These are phyloP conservation scores for Solenopsis invicta DNA, from an alignment of 1,140 invertebrate genomes.

Conservation along the genomic window DNA sequence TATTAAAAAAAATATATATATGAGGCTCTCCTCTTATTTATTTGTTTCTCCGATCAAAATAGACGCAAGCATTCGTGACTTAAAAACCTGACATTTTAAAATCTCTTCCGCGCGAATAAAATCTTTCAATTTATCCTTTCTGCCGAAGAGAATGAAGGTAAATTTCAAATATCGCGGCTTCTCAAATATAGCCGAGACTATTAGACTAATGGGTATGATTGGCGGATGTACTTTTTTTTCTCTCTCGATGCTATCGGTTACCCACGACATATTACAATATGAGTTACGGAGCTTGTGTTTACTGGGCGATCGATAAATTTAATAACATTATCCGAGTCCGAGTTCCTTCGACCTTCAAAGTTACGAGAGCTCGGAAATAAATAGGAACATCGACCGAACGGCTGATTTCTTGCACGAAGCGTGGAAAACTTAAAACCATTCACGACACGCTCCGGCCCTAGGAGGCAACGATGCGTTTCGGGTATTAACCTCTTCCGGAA, in stretches of 20 bases:
- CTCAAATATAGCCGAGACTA: neutral
- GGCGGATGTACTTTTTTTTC: neutral
- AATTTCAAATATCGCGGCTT: neutral
- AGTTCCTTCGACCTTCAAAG: slow-evolving; percentile 27
- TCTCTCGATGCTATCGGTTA: slow-evolving; percentile 27
- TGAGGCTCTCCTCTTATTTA: neutral
- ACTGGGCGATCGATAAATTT: slow-evolving; percentile 46
- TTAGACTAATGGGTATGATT: slow-evolving; percentile 12
- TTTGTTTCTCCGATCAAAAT: neutral
- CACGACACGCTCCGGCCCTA: slow-evolving; percentile 81
- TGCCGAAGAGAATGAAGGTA: neutral
- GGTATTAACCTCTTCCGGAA: slow-evolving; percentile 85
- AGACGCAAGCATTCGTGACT: neutral
- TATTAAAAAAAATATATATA: neutral
- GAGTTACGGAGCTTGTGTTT: slow-evolving; percentile 6
- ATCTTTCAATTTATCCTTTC: neutral
- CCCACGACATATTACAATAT: slow-evolving; percentile 10
- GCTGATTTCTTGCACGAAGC: slow-evolving; percentile 57
- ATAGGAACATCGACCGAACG: slow-evolving; percentile 58
- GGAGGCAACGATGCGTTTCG: slow-evolving; percentile 85
- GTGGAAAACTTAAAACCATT: slow-evolving; percentile 74
- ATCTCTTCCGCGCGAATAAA: neutral
- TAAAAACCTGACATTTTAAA: too few species aligned
- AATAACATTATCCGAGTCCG: slow-evolving; percentile 36
- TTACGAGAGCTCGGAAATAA: slow-evolving; percentile 55